Evolutionary conservation across 2,113 vertebrate species (phyloP), one percentile per base, ranked within the genome.

Genomic region (Puffinus mauretanicus): DNA sequence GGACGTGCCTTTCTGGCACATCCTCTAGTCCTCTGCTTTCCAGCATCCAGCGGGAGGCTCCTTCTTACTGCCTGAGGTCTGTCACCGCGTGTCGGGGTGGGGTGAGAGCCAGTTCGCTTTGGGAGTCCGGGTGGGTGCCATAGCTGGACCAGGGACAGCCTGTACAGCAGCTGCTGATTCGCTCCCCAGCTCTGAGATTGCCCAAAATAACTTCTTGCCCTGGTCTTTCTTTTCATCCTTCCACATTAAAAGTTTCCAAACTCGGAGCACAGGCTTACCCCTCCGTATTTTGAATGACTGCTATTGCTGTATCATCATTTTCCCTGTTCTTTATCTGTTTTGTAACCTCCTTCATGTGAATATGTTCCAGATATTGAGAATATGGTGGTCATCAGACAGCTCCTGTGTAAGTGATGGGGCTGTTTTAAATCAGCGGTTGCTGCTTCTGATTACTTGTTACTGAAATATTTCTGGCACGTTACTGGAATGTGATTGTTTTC

Each of bases 81-180:
- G 29, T 71, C 26, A 9, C 40, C 2, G 0, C 3, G 5, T 75
- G 32, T 24, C 5, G 9, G 13, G 36, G 9, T 52, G 11, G 12
- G 16, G 10, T 14, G 34, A 25, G 32, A 62, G 29, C 54, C 30
- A 32, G 11, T 7, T 65, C 0, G 0, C 55, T 71, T 79, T 54
- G 49, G 38, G n/a, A 7, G 38, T 32, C 5, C 3, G n/a, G 2
- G 5, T 72, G 58, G 4, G 8, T 2, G 0, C 40, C 0, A 7
- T 42, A 17, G 42, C 47, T 77, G 58, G 2, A 27, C 11, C 10
- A 2, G 29, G 25, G 16, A 4, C 51, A 40, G 30, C 24, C 40
- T 40, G 24, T 66, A 5, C 13, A 19, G 52, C 26, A 34, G 21
- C 34, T 80, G 51, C 46, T 57, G 46, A 12, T n/a, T 24, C 2